Conservation (phyloP, 2,888 invertebrate species). For the Congeria kusceri region DNA sequence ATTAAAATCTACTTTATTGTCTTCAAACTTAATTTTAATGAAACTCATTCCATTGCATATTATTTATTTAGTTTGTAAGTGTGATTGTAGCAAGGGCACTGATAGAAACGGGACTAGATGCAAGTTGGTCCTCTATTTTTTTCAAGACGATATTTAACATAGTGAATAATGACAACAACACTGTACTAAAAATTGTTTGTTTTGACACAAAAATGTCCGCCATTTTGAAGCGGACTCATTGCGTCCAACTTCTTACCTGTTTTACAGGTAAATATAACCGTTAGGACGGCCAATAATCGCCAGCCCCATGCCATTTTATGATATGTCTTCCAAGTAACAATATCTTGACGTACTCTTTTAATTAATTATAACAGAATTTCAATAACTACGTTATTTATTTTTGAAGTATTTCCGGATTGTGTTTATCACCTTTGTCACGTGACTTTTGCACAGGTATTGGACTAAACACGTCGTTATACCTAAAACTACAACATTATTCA, state of each 20-base stretch:
- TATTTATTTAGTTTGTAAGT: no score
- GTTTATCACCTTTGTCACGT: slow-evolving; percentile 57
- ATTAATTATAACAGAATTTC: neutral
- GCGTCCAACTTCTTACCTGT: slow-evolving; percentile 9
- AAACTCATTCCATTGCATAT: no score
- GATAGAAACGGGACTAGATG: no score
- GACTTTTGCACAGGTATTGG: slow-evolving; percentile 9
- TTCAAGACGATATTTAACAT: no score
- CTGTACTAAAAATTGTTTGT: neutral
- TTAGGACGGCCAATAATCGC: neutral
- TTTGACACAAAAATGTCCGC: slow-evolving; percentile 17
- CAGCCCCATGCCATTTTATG: neutral
- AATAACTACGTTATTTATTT: neutral
- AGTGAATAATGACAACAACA: neutral
- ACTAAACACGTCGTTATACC: no score
- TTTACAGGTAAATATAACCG: slow-evolving; percentile 15
- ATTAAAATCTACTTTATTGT: no score
- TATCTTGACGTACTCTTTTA: neutral
- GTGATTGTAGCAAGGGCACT: no score
- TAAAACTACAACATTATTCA: no score
- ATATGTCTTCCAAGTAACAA: neutral
- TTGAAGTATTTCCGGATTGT: slow-evolving; percentile 33
- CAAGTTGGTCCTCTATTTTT: no score
- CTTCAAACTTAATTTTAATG: no score
- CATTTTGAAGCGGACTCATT: slow-evolving; percentile 19